A percentile compares a stretch with the other conserved stretches of the same genome.
These are phyloP conservation scores for Tenthredo amoena DNA, from an alignment of 2,888 invertebrate species.

Conservation along the genomic window DNA sequence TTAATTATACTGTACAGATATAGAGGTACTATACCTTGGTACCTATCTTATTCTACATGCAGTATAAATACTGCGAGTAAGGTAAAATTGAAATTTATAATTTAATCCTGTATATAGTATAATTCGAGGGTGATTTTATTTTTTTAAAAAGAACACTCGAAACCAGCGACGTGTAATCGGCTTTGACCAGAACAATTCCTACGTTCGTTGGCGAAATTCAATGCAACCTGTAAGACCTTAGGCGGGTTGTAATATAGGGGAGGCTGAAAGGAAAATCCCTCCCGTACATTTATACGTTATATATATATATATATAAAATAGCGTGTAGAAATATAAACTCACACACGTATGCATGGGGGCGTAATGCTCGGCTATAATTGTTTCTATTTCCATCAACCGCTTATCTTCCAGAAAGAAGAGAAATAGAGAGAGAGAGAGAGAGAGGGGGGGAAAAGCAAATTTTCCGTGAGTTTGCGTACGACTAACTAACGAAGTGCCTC, in stretches of 20 bases:
- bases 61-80: neutral
- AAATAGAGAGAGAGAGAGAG: too few relatives aligned
- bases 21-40: neutral
- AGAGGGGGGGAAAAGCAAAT: neutral
- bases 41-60: too few relatives aligned
- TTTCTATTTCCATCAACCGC: conserved; percentile 37
- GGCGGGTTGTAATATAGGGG: conserved; percentile 3
- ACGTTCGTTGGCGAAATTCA: neutral
- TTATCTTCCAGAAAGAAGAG: conserved; percentile 10
- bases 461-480: neutral
- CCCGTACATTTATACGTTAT: neutral
- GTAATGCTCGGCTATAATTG: conserved; percentile 1
- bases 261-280: neutral
- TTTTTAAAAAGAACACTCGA: neutral
- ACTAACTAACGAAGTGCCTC: conserved; percentile 39
- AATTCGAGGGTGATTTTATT: conserved; percentile 6
- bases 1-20: neutral
- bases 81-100: neutral
- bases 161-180: conserved; percentile 20
- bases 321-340: neutral
- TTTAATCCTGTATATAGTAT: conserved; percentile 13
- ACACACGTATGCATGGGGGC: neutral
- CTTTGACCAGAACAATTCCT: conserved; percentile 39
- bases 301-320: neutral
- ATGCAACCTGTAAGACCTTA: conserved; percentile 16